These are phyloP conservation scores for Chlorospingus flavigularis DNA, from an alignment of 2,797 vertebrate genomes.

Conservation along the genomic window DNA sequence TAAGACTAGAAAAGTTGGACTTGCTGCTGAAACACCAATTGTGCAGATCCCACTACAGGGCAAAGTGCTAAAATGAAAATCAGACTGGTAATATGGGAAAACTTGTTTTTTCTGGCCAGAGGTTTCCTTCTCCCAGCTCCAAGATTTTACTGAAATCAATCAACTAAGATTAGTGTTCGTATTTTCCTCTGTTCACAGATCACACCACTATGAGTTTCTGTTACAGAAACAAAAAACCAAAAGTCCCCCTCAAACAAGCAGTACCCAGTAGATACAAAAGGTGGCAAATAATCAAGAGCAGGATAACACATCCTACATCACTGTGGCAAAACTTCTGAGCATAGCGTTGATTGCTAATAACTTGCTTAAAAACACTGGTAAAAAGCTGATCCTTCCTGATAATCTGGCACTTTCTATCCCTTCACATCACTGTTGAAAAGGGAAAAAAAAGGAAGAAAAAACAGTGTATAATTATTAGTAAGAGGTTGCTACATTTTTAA, in stretches of 20 bases:
- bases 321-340: background rate
- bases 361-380: background rate
- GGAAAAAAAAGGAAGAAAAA: background rate
- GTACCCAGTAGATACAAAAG: background rate
- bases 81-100: background rate
- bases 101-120: background rate
- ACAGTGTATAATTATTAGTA: slow-evolving; percentile 56
- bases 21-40: background rate
- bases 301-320: background rate
- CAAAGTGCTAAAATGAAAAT: background rate
- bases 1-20: background rate
- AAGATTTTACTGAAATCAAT: background rate
- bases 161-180: background rate
- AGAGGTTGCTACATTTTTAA: slow-evolving; percentile 54
- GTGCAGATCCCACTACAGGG: background rate
- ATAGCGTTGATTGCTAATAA: background rate
- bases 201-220: background rate
- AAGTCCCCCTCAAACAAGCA: background rate
- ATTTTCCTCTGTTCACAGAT: background rate
- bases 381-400: background rate
- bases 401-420: background rate
- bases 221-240: background rate
- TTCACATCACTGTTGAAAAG: background rate
- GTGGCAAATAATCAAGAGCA: background rate
- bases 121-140: background rate